Evolutionary conservation across 2,797 vertebrate genomes (phyloP).

Genomic region (Eulemur coronatus): DNA sequence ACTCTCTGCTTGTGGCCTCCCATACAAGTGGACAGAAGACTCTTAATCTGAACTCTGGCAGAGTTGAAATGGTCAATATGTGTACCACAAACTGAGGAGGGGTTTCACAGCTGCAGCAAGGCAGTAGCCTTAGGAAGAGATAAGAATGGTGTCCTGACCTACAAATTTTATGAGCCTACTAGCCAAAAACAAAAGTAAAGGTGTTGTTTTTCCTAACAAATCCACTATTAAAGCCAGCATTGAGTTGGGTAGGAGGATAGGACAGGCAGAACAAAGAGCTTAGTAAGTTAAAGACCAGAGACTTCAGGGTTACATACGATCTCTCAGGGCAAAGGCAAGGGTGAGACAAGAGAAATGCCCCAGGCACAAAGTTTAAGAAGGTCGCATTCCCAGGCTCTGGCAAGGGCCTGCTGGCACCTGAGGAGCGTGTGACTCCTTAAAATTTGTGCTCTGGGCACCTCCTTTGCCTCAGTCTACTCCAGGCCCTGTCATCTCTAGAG

Average conservation of each 20-base stretch:
- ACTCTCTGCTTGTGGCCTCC: neutral
- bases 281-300: neutral
- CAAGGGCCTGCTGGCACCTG: neutral
- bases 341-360: neutral
- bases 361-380: neutral
- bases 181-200: neutral
- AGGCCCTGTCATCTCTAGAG: neutral
- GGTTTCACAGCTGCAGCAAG: neutral
- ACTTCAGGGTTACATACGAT: neutral
- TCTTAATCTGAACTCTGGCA: neutral
- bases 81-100: neutral
- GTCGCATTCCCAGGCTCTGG: neutral
- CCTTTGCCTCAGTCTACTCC: neutral
- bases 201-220: neutral
- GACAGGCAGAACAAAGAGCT: neutral
- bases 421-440: neutral
- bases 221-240: neutral
- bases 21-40: neutral
- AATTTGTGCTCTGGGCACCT: neutral
- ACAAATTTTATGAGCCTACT: neutral
- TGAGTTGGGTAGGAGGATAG: too few species aligned
- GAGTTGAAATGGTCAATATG: neutral
- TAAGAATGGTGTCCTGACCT: neutral
- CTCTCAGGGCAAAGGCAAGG: neutral
- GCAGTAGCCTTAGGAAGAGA: neutral